Evolutionary conservation across 1,140 invertebrate species (phyloP), one percentile per base, ranked within the genome.

Genomic region (Holcopasites calliopsidis): DNA sequence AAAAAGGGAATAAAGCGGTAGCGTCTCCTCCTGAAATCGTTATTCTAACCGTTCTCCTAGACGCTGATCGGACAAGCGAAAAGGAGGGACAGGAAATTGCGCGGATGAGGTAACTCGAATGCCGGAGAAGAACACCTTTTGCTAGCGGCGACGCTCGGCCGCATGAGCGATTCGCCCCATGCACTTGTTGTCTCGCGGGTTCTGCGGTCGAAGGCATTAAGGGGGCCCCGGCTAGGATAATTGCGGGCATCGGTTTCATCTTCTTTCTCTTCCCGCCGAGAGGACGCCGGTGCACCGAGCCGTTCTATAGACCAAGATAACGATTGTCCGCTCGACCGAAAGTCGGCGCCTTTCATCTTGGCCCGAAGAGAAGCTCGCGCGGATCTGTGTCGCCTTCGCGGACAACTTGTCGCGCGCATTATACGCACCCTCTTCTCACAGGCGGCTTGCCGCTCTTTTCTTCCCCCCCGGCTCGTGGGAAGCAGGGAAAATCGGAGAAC

Each of bases 271-370:
- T 70, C 42, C 71, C 72, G 57, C 35, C 44, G 44, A 50, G 72
- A 47, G 54, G 65, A 65, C 62, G 47, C 11, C 60, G 28, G 26
- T 26, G 71, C 58, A 54, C 47, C 21, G 58, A 54, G 13, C 66
- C 54, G 38, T 80, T 75, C 35, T 78, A 42, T 74, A 47, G 61
- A 66, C 58, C 61, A 88, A n/a, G 87, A 88, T 88, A 88, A 86
- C 85, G 85, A 88, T 88, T 88, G 79, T 83, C 69, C 79, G 73
- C 42, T 61, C 21, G 64, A 69, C n/a, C 31, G 54, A 60, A 58
- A 31, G 49, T 77, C 82, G 78, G 78, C 73, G 47, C 64, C 74
- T 85, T 82, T 84, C 74, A 78, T 83, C 74, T 78, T 71, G 6
- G 18, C 0, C 33, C 40, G 33, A 28, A 50, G 23, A n/a, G 28